Conservation (phyloP, 2,113 vertebrate species). For the Anhinga anhinga region DNA sequence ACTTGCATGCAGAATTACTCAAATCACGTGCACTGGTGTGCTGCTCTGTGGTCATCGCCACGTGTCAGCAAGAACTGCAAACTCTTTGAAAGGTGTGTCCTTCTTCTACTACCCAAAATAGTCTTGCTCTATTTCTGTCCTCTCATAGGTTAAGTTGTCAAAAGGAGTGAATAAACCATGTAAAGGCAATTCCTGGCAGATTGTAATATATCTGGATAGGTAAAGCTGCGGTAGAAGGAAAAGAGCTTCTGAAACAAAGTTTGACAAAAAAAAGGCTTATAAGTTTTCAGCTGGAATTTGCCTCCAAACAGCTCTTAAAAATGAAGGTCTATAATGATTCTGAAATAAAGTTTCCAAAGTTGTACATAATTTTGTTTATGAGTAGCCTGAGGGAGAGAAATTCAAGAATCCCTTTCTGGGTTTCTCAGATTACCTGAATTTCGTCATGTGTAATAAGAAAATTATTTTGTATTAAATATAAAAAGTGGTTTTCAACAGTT, state of each 20-base stretch:
- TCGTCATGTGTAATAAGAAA: constrained; percentile 47
- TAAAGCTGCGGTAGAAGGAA: background rate
- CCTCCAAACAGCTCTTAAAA: constrained; percentile 22
- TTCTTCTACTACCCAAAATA: background rate
- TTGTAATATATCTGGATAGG: background rate
- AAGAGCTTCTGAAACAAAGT: background rate
- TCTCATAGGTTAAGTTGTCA: background rate
- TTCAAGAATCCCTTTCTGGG: constrained; percentile 43
- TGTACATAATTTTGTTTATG: constrained; percentile 60
- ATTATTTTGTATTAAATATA: constrained; percentile 61
- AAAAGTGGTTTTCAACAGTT: constrained; percentile 47
- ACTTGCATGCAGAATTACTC: background rate
- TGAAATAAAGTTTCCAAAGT: constrained; percentile 41
- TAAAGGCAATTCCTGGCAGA: background rate
- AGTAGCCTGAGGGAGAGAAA: constrained; percentile 58
- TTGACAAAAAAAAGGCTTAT: background rate
- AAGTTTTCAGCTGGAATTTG: constrained; percentile 32
- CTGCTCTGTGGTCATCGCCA: background rate
- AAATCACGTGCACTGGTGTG: background rate
- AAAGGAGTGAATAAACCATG: background rate
- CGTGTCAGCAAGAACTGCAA: background rate
- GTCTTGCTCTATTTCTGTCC: background rate
- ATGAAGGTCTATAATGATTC: constrained; percentile 10
- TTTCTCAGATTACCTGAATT: constrained; percentile 62
- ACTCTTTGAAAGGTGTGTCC: background rate